phyloP scores from a whole-genome alignment of 2,113 vertebrate genomes.

The Salvelinus fontinalis region DNA sequence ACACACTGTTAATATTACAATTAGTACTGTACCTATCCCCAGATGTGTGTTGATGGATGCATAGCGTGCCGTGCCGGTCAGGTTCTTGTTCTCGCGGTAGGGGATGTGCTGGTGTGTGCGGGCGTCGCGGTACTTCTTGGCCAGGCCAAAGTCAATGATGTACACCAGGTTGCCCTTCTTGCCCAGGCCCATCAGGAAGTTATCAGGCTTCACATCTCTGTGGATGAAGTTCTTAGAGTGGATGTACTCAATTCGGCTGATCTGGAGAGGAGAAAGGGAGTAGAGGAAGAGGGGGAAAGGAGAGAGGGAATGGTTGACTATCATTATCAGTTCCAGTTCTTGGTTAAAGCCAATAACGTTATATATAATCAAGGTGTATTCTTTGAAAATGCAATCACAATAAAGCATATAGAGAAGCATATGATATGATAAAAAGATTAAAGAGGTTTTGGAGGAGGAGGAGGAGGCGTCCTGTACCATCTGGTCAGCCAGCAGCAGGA shows the following conservation, averaged over 20 bases:
- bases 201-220: slow-evolving; percentile 95
- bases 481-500: slow-evolving; percentile 95
- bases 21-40: slow-evolving; percentile 84
- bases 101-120: slow-evolving; percentile 98
- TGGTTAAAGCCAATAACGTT: neutral
- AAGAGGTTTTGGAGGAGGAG: neutral
- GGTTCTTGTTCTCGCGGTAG: slow-evolving; percentile 97
- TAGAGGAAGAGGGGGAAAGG: neutral
- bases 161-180: slow-evolving; percentile 98
- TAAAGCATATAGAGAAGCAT: neutral
- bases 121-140: slow-evolving; percentile 95
- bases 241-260: slow-evolving; percentile 96
- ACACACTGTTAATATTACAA: neutral
- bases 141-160: slow-evolving; percentile 97
- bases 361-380: neutral
- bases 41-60: slow-evolving; percentile 98
- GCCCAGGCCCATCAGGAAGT: slow-evolving; percentile 97
- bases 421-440: neutral
- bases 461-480: slow-evolving; percentile 79
- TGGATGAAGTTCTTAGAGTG: slow-evolving; percentile 99
- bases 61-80: slow-evolving; percentile 95
- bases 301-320: too few species aligned
- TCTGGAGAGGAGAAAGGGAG: slow-evolving; percentile 70
- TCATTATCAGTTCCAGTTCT: neutral
- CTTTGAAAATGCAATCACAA: neutral